phyloP scores from a whole-genome alignment of 2,888 invertebrate species.

The Ptilodon capucinus region DNA sequence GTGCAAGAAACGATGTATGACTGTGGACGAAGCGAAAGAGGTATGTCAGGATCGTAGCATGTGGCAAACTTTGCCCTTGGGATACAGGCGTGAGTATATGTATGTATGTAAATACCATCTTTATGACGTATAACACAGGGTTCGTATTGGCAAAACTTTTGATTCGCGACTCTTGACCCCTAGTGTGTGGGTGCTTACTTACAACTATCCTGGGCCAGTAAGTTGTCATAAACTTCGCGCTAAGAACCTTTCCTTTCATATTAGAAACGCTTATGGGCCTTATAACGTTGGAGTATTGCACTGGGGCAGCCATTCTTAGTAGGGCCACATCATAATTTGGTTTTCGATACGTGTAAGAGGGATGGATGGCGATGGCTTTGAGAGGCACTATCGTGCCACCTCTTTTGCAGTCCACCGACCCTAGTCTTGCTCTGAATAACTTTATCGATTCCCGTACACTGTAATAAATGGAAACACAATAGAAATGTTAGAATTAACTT shows the following conservation, averaged over 20 bases:
- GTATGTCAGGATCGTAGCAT: too few relatives aligned
- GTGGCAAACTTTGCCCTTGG: too few relatives aligned
- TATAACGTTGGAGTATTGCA: slow-evolving; percentile 37
- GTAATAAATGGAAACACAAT: slow-evolving; percentile 20
- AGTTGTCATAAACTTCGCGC: slow-evolving; percentile 57
- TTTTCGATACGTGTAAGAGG: slow-evolving; percentile 40
- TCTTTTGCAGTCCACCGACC: slow-evolving; percentile 64
- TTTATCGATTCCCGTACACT: slow-evolving; percentile 66
- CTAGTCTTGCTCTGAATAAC: slow-evolving; percentile 57
- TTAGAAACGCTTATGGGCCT: slow-evolving; percentile 52
- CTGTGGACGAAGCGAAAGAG: too few relatives aligned
- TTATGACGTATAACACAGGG: too few relatives aligned
- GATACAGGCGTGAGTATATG: too few relatives aligned
- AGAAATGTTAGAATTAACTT: not conserved
- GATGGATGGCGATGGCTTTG: slow-evolving; percentile 54
- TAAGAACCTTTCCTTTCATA: slow-evolving; percentile 41
- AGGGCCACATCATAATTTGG: slow-evolving; percentile 60
- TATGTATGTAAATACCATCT: too few relatives aligned
- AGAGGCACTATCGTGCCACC: slow-evolving; percentile 55
- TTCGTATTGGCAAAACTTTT: too few relatives aligned
- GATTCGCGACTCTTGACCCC: too few relatives aligned
- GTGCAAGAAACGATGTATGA: too few relatives aligned
- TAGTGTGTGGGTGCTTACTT: slow-evolving; percentile 44
- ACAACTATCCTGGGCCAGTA: slow-evolving; percentile 73
- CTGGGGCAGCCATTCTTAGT: slow-evolving; percentile 42